Conservation (phyloP, 2,797 vertebrate genomes). For the Tauraco hartlaubi region DNA sequence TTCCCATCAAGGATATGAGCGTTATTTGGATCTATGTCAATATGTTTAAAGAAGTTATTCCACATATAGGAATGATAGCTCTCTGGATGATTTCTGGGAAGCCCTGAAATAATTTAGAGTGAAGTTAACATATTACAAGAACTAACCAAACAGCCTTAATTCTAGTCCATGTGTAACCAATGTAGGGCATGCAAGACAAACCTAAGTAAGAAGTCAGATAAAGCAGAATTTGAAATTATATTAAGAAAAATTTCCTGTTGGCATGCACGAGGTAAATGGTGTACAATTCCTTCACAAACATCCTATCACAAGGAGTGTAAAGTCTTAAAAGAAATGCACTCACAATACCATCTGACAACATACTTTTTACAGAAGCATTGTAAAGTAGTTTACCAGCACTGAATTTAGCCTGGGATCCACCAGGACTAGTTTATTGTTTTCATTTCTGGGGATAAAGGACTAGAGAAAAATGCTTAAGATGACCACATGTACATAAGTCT, state of each 20-base stretch:
- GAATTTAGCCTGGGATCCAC: background rate
- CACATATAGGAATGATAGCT: conserved; percentile 89
- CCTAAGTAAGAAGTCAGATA: background rate
- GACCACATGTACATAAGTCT: background rate
- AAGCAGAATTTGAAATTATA: background rate
- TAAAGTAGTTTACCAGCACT: background rate
- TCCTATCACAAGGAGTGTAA: background rate
- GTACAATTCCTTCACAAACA: background rate
- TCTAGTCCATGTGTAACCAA: background rate
- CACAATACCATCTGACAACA: background rate
- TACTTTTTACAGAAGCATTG: background rate
- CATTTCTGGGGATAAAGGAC: background rate
- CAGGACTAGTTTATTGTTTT: background rate
- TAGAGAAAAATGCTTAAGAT: background rate
- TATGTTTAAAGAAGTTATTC: conserved; percentile 88
- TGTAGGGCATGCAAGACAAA: background rate
- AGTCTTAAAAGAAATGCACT: background rate
- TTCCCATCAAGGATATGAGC: conserved; percentile 87
- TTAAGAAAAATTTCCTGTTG: background rate
- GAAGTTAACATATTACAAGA: background rate
- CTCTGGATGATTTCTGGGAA: conserved; percentile 86
- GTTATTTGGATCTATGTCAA: conserved; percentile 86
- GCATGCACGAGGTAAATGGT: background rate
- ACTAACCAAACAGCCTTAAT: background rate
- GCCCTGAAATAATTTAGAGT: conserved; percentile 71